A percentile compares a stretch with the other conserved stretches of the same genome.
These are phyloP conservation scores for Plestiodon gilberti DNA, from an alignment of 2,113 vertebrate species.

Conservation along the genomic window DNA sequence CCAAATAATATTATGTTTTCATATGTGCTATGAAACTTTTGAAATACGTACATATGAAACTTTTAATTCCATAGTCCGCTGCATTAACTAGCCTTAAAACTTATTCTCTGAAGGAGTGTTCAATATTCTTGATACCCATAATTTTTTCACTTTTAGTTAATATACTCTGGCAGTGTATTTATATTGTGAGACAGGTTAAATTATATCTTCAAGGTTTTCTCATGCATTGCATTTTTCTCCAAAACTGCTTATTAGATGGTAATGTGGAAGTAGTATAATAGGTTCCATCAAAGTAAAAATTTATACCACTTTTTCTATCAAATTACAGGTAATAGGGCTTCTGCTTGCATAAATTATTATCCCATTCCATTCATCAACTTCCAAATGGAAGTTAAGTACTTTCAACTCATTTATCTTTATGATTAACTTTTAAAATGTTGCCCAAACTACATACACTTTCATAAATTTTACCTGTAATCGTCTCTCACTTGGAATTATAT, in stretches of 20 bases:
- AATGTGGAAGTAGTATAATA: slow-evolving; percentile 30
- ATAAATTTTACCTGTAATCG: slow-evolving; percentile 8
- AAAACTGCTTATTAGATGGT: slow-evolving; percentile 34
- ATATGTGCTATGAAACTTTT: slow-evolving; percentile 14
- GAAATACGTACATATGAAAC: too few relatives aligned
- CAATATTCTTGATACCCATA: slow-evolving; percentile 10
- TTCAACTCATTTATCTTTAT: slow-evolving; percentile 29
- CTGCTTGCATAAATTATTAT: slow-evolving; percentile 31
- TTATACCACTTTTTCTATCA: slow-evolving; percentile 5
- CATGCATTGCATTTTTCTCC: slow-evolving; percentile 18
- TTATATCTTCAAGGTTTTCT: slow-evolving; percentile 22
- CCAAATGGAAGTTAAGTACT: slow-evolving; percentile 16
- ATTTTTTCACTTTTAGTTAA: slow-evolving; percentile 30
- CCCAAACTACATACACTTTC: slow-evolving; percentile 6
- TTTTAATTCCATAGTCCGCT: too few relatives aligned
- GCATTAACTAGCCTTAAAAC: slow-evolving; percentile 15
- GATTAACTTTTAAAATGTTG: slow-evolving; percentile 27
- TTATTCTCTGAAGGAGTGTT: background rate
- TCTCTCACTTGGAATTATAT: slow-evolving; percentile 1
- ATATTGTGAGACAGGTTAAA: slow-evolving; percentile 17
- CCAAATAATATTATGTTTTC: background rate
- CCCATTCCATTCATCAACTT: slow-evolving; percentile 11
- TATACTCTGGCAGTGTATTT: slow-evolving; percentile 31
- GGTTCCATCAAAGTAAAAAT: slow-evolving; percentile 24
- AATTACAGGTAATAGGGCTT: slow-evolving; percentile 25